phyloP scores from a whole-genome alignment of 2,113 vertebrate genomes.

The Neolamprologus kungweensis region DNA sequence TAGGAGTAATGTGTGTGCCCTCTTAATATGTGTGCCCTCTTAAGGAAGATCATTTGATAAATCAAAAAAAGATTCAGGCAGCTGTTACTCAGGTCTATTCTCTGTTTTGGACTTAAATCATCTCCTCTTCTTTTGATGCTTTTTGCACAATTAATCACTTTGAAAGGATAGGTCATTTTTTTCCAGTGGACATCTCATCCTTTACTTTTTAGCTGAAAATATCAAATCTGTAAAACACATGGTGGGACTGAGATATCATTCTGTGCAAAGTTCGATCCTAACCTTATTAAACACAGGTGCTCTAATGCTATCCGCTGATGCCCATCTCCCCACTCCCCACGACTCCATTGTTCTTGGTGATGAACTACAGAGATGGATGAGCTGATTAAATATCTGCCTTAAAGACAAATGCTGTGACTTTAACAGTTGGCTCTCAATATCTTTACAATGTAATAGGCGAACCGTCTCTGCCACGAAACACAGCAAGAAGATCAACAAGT shows the following conservation, averaged over 20 bases:
- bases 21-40: background rate
- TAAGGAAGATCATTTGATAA: background rate
- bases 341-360: background rate
- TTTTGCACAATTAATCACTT: background rate
- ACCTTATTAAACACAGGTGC: constrained; percentile 23
- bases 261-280: background rate
- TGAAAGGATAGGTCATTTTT: background rate
- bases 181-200: background rate
- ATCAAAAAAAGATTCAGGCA: background rate
- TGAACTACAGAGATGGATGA: background rate
- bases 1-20: background rate
- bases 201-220: background rate
- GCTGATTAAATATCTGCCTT: background rate
- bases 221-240: background rate
- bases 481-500: background rate
- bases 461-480: background rate
- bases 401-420: constrained; percentile 5
- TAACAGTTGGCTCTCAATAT: background rate
- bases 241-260: background rate
- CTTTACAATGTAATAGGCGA: constrained; percentile 16
- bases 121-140: background rate
- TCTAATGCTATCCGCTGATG: background rate
- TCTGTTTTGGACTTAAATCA: background rate
- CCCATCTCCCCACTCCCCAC: background rate
- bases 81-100: background rate